Conservation (phyloP, 2,113 vertebrate genomes). For the Myotis yumanensis region DNA sequence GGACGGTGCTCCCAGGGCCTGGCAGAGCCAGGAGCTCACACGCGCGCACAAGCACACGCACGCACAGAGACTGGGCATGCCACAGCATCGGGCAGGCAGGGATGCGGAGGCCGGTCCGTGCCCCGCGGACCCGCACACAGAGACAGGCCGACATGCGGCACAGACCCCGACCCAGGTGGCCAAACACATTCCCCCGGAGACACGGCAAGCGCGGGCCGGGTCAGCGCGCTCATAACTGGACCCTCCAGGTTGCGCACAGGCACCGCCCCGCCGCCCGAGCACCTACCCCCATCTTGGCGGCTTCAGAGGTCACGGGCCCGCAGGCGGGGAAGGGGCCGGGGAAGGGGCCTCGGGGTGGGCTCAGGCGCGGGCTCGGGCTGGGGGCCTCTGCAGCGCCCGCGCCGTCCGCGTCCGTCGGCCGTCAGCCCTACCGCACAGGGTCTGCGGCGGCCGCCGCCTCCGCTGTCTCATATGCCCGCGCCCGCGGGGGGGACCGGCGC, state of each 20-base stretch:
- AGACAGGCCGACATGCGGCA: slow-evolving; percentile 52
- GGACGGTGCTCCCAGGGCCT: neutral
- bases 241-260: slow-evolving; percentile 20
- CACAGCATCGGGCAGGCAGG: slow-evolving; percentile 6
- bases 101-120: neutral
- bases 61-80: neutral
- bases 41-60: neutral
- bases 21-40: neutral
- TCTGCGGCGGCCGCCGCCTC: slow-evolving; percentile 61
- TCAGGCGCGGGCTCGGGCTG: slow-evolving; percentile 58
- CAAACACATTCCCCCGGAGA: neutral
- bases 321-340: neutral
- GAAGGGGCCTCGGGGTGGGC: slow-evolving; percentile 52
- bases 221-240: neutral
- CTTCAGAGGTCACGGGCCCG: slow-evolving; percentile 40
- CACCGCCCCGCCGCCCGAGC: neutral
- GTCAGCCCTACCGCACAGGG: slow-evolving; percentile 69
- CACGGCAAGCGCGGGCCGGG: neutral
- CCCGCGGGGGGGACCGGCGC: slow-evolving; percentile 42
- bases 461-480: slow-evolving; percentile 77
- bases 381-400: slow-evolving; percentile 68
- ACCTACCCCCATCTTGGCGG: slow-evolving; percentile 81
- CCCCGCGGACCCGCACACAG: neutral
- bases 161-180: neutral
- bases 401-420: slow-evolving; percentile 51